These are phyloP conservation scores for Mungos mungo DNA, from an alignment of 2,113 vertebrate species.

Conservation along the genomic window DNA sequence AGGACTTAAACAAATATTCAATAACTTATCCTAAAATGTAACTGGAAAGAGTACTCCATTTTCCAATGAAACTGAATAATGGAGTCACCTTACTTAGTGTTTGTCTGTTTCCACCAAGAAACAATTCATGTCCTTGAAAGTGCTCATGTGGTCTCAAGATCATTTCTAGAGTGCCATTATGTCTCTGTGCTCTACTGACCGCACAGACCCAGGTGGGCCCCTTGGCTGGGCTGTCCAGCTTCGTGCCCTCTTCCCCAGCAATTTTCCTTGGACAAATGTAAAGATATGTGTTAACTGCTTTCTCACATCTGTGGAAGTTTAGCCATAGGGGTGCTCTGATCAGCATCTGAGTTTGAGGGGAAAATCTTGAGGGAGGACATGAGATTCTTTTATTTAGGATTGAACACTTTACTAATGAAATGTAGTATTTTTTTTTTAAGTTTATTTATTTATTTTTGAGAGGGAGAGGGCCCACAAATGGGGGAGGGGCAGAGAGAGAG, in stretches of 20 bases:
- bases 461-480: no score
- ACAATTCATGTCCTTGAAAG: not conserved
- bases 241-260: not conserved
- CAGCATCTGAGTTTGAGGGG: not conserved
- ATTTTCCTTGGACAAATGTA: not conserved
- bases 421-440: not conserved
- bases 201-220: not conserved
- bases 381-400: not conserved
- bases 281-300: not conserved
- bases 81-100: not conserved
- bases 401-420: not conserved
- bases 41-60: not conserved
- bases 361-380: not conserved
- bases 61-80: not conserved
- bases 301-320: not conserved
- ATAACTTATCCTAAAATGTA: not conserved
- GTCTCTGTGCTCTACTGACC: not conserved
- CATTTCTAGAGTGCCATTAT: not conserved
- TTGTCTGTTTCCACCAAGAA: not conserved
- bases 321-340: not conserved
- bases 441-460: no score
- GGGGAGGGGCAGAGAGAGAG: no score
- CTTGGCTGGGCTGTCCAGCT: not conserved
- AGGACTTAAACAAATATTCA: not conserved
- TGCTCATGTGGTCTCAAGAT: not conserved